Evolutionary conservation across 2,888 invertebrate species (phyloP), one percentile per base, ranked within the genome.

Genomic region (Agriopis aurantiaria): DNA sequence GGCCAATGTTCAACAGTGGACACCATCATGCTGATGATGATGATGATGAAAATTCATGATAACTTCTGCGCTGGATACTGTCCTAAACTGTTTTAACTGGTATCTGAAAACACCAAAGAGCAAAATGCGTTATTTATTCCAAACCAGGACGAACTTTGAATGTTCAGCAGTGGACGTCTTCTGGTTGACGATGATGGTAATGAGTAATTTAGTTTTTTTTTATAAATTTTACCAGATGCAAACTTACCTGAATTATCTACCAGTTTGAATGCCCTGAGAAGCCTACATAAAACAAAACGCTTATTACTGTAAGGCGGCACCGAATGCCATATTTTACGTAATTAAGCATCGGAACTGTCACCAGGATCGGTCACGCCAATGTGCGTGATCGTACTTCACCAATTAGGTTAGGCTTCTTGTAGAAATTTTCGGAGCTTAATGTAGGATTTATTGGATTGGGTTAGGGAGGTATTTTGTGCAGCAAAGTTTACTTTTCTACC

Each of bases 331-430:
- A 87, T 80, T 87, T 85, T 81, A 85, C 78, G 82, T 85, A 87
- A 87, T 88, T 88, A 87, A 86, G 85, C 85, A 86, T 88, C 82
- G 81, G 81, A 81, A 86, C 82, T 88, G 88, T 88, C 89, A 89
- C 88, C 85, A 83, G 79, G 69, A 75, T 73, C 71, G 76, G 87
- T 85, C 88, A 88, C 88, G 88, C 88, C 79, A 82, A 63, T 73
- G 88, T 76, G 88, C 89, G 88, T 88, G 88, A 79, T 77, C 68
- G 74, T 80, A 78, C 78, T 80, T 83, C 80, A 81, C 85, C 85
- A 89, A 89, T 88, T 88, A 87, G 83, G 74, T 79, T 63, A 75
- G 78, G 77, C 81, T 86, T 85, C 86, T 87, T 86, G 81, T 80
- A 78, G 80, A 80, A 82, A 82, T 76, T 77, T 66, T 71, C 43